Evolutionary conservation across 2,113 vertebrate genomes (phyloP), one percentile per base, ranked within the genome.

Genomic region (Istiophorus platypterus): DNA sequence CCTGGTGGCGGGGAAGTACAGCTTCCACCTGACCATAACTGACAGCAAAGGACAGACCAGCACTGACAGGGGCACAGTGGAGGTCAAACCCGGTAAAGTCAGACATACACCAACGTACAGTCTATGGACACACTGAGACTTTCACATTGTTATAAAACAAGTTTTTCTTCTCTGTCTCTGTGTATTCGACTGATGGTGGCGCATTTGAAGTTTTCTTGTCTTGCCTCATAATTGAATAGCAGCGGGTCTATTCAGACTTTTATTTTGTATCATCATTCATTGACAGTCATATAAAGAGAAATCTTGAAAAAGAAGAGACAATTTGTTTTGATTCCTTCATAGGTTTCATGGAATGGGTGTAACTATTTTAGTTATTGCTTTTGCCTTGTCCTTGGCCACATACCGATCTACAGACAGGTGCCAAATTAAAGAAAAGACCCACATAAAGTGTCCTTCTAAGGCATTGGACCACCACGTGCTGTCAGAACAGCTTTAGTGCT

Each of bases 1-100:
- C 93, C 94, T 99, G 91, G 98, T 99, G 1, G 96, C 96, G 91
- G 98, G 98, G 18, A 97, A 96, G 54, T 99, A 99, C 91, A 96
- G 91, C 0, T 99, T 99, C 89, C 96, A 95, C n/a, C 92, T 99
- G 81, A 96, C 96, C 56, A 97, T 99, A 67, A 98, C 95, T 0
- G 98, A 99, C 89, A 96, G 96, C 57, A 99, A 99, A 92, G 98
- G 98, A n/a, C 97, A 99, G 89, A 98, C 85, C 49, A 96, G 90
- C 87, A 89, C 66, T 14, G 96, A 95, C 87, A 92, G 92, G 41
- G 96, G 96, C 69, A 95, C 95, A 0, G 94, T 99, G 87, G 98
- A 99, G 89, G 98, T 99, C 77, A 97, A 94, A 81, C 91, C 97
- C 88, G 98, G 98, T 99, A 74, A 59, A 18, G 29, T 14, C 4